Conservation (phyloP, 1,140 invertebrate genomes). For the Zaprionus davidi region DNA sequence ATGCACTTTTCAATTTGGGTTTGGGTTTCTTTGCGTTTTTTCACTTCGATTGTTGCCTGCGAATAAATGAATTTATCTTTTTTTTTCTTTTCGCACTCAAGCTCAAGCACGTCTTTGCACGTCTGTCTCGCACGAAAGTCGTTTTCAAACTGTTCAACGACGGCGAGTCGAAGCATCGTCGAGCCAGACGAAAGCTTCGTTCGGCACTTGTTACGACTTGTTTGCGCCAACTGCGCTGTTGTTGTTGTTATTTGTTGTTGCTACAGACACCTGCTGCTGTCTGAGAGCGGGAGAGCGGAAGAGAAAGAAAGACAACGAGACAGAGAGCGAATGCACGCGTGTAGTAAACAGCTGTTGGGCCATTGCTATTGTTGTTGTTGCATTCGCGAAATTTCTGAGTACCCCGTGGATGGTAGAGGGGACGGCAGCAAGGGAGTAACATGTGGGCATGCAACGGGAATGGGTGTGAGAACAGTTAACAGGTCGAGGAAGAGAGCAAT, state of each 20-base stretch:
- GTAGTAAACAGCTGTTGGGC: constrained; percentile 5
- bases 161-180: constrained; percentile 19
- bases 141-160: constrained; percentile 66
- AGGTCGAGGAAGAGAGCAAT: constrained; percentile 10
- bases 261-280: constrained; percentile 35
- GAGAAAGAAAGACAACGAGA: not conserved
- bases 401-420: not conserved
- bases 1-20: constrained; percentile 61
- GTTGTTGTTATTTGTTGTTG: not conserved
- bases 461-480: constrained; percentile 24
- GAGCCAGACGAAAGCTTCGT: constrained; percentile 52
- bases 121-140: constrained; percentile 78
- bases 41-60: constrained; percentile 54
- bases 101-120: constrained; percentile 49
- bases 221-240: constrained; percentile 1
- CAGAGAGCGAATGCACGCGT: constrained; percentile 1
- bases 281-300: constrained; percentile 27
- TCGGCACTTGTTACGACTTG: constrained; percentile 60
- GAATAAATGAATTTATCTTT: constrained; percentile 15
- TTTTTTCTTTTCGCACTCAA: not conserved
- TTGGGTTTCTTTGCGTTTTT: constrained; percentile 35
- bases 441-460: constrained; percentile 30
- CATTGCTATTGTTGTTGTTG: constrained; percentile 20
- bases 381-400: constrained; percentile 46
- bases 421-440: not conserved